These are phyloP conservation scores for Nycticebus coucang DNA, from an alignment of 2,113 vertebrate genomes.

Conservation along the genomic window DNA sequence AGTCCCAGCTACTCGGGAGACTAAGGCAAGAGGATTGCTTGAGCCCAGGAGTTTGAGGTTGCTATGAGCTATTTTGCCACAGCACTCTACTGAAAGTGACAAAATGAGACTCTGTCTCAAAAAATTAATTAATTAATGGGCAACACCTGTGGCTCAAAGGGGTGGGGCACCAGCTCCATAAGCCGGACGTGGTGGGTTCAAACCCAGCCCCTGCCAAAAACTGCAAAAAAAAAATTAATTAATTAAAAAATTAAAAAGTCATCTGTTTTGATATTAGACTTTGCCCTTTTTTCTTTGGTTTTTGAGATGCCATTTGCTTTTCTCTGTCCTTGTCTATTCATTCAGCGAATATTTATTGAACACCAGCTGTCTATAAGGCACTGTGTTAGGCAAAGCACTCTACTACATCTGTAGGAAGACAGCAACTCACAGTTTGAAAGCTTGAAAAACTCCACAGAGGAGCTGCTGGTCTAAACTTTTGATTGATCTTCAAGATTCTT, in stretches of 20 bases:
- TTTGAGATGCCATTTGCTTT: background rate
- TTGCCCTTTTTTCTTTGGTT: background rate
- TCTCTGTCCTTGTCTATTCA: background rate
- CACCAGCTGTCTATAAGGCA: background rate
- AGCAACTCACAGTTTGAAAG: background rate
- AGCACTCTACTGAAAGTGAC: no score
- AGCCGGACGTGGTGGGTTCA: no score
- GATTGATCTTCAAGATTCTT: conserved; percentile 33
- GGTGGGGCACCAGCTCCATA: no score
- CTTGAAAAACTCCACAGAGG: conserved; percentile 10
- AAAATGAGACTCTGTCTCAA: no score
- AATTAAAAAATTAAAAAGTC: background rate
- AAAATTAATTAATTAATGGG: no score
- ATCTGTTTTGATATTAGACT: background rate
- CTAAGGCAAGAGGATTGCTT: no score
- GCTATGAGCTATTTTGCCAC: no score
- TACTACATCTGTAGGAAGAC: background rate
- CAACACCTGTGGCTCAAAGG: no score
- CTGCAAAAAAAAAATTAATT: no score
- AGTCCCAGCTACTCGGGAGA: no score
- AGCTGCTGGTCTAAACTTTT: conserved; percentile 31
- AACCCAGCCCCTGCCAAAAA: no score
- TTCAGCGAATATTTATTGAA: background rate
- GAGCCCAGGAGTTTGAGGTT: no score
- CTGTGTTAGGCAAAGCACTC: background rate